Percentiles rank a stretch among this genome's conserved stretches.
phyloP scores from a whole-genome alignment of 2,888 invertebrate genomes.

The Ochropleura leucogaster region DNA sequence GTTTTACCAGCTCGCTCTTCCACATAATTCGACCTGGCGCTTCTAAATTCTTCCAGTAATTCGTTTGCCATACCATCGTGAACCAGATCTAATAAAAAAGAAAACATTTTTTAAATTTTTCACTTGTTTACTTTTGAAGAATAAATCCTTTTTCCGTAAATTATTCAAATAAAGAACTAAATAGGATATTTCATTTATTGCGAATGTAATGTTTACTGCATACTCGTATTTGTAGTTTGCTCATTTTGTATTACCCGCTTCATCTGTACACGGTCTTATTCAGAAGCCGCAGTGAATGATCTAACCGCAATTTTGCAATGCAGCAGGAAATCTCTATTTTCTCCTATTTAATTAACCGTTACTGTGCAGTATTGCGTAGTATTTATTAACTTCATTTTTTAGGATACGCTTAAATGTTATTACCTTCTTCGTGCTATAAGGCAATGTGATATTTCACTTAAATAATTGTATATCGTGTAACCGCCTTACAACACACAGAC shows the following conservation, averaged over 20 bases:
- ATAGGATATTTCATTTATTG: neutral
- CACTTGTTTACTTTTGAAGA: neutral
- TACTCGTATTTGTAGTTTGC: neutral
- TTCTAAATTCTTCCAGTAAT: neutral
- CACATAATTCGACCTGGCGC: too few species aligned
- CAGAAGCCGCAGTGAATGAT: conserved; percentile 45
- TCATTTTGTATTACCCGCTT: neutral
- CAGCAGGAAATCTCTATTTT: conserved; percentile 35
- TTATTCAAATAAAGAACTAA: neutral
- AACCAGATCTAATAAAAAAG: too few species aligned
- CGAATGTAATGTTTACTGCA: neutral
- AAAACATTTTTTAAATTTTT: too few species aligned
- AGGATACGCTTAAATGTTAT: neutral
- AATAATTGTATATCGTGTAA: too few species aligned
- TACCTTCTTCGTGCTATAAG: neutral
- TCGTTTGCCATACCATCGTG: neutral
- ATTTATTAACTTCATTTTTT: neutral
- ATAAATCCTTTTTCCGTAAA: too few species aligned
- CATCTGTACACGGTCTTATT: conserved; percentile 44
- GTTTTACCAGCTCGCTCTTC: neutral
- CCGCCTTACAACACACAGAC: too few species aligned
- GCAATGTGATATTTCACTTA: neutral
- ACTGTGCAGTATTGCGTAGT: conserved; percentile 3
- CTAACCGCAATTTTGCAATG: conserved; percentile 51
- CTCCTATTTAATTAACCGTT: conserved; percentile 26